Conservation (phyloP, 64 coral and sea anemone species). For the Montipora capricornis region DNA sequence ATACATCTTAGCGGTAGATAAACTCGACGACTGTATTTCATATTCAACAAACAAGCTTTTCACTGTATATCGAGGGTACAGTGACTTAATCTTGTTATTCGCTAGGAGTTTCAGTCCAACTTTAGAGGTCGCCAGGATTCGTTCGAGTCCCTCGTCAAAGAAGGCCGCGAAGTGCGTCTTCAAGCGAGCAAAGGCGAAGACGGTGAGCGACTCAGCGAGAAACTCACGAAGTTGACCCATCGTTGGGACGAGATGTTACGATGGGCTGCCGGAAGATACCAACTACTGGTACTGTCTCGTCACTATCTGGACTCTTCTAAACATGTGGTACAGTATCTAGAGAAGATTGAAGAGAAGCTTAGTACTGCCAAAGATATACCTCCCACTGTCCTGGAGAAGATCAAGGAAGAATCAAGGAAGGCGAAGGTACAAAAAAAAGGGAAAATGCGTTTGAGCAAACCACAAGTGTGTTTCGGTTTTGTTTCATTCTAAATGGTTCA, state of each 20-base stretch:
- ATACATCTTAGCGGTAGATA: too few relatives aligned
- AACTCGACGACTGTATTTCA: too few relatives aligned
- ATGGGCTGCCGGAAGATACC: slow-evolving; percentile 98
- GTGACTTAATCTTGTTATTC: background rate
- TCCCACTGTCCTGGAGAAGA: slow-evolving; percentile 80
- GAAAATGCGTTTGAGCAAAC: background rate
- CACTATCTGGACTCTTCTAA: slow-evolving; percentile 89
- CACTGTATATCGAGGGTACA: background rate
- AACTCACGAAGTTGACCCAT: slow-evolving; percentile 83
- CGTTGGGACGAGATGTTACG: slow-evolving; percentile 98
- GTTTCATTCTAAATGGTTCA: too few relatives aligned
- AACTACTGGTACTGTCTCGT: slow-evolving; percentile 83
- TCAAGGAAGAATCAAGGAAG: slow-evolving; percentile 85
- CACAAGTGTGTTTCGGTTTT: too few relatives aligned
- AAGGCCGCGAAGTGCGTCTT: slow-evolving; percentile 89
- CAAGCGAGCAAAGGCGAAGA: slow-evolving; percentile 71
- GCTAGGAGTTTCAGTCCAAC: slow-evolving; percentile 86
- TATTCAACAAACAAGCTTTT: background rate
- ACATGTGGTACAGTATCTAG: slow-evolving; percentile 91
- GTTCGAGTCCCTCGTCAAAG: slow-evolving; percentile 92
- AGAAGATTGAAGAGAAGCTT: slow-evolving; percentile 96
- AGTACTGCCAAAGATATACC: slow-evolving; percentile 92
- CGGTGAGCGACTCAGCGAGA: slow-evolving; percentile 72
- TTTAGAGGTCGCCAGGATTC: slow-evolving; percentile 81
- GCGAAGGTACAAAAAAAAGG: slow-evolving; percentile 75